Base-by-base conservation (phyloP, 2,797 vertebrate genomes). In the Scolopax rusticola region DNA sequence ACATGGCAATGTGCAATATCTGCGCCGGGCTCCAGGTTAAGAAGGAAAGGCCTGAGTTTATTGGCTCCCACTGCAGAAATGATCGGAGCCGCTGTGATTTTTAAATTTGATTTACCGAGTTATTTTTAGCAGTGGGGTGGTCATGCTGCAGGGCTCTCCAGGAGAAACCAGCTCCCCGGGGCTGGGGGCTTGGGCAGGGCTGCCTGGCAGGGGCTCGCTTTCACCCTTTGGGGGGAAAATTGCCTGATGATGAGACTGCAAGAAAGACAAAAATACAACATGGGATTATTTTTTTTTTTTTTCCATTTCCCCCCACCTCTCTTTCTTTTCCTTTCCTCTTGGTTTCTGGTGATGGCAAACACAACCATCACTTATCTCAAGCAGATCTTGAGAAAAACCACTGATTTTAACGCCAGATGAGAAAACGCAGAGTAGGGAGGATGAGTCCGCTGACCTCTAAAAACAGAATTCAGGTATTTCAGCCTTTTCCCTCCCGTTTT, bases 81-180 rank as follows among this genome's bases (percentile, higher is more conserved):
- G 69, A 93, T 96, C 19, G 10, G 89, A 88, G 84, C 82, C 6
- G 65, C 84, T 85, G 71, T 11, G 89, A 83, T 94, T 95, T 91
- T 87, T 40, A 84, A 71, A 95, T 95, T 88, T 80, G 90, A 90
- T 96, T 95, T 94, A 89, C 69, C 0, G 4, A 17, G 85, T 87
- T 97, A 95, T 96, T 96, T 96, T 93, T 91, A 94, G 92, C 92
- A 20, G 84, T 73, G 95, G 95, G 94, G 92, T 91, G 91, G 86
- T 93, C 84, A 28, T 48, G 82, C 63, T 43, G 91, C 77, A 70
- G 74, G 93, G 64, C 70, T 91, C 89, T 91, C 90, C 63, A 9
- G 89, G 85, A 68, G 84, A 54, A 90, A 84, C 27, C 76, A 20
- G 7, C 87, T 87, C 87, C 92, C 90, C 81, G 57, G 90, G 2